Conservation (phyloP, 92 coral and sea anemone species). For the Heteractis magnifica region DNA sequence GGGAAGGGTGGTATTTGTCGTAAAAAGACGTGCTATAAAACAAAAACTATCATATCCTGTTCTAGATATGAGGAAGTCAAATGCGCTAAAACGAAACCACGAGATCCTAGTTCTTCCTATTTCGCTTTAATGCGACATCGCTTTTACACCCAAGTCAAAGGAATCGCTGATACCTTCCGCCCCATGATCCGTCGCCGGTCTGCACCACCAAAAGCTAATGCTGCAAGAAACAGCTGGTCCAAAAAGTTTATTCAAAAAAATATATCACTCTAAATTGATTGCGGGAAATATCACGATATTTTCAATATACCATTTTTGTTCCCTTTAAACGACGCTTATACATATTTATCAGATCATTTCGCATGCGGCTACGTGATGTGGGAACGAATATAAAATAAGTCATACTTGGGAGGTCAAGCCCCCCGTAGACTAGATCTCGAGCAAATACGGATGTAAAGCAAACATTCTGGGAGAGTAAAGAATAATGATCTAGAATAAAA, state of each 20-base stretch:
- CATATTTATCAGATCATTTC: conserved; percentile 28
- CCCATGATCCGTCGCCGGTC: conserved; percentile 13
- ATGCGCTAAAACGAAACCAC: conserved; percentile 22
- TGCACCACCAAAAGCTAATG: neutral
- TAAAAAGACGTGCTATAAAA: neutral
- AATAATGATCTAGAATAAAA: neutral
- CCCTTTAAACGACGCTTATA: conserved; percentile 25
- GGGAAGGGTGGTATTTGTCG: neutral
- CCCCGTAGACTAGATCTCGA: neutral
- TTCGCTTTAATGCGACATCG: conserved; percentile 15
- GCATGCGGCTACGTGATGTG: conserved; percentile 30
- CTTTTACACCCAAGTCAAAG: conserved; percentile 31
- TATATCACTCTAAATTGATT: neutral
- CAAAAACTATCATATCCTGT: conserved; percentile 15
- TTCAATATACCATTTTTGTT: neutral
- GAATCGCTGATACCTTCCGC: conserved; percentile 17
- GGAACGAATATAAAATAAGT: neutral
- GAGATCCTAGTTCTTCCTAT: conserved; percentile 18
- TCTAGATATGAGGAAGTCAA: conserved; percentile 26
- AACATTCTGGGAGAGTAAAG: neutral
- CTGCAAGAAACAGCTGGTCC: neutral
- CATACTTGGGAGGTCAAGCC: conserved; percentile 9
- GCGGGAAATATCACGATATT: neutral
- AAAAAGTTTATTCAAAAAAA: neutral
- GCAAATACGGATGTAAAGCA: conserved; percentile 18